These are phyloP conservation scores for Sandelia bainsii DNA, from an alignment of 2,797 vertebrate species.

Conservation along the genomic window DNA sequence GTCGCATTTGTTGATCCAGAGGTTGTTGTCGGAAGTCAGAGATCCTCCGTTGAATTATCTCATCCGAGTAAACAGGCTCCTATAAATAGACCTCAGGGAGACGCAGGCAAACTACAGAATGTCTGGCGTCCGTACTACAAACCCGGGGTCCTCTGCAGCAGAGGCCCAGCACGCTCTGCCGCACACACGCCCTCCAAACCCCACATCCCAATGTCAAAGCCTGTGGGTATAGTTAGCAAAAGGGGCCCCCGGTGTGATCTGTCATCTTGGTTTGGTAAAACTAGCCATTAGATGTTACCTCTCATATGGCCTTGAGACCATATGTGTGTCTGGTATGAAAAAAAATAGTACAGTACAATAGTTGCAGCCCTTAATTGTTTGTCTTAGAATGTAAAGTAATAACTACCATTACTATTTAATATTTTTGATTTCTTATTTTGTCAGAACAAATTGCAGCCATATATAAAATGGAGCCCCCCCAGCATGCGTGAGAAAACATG, in stretches of 20 bases:
- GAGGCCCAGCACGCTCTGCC: conserved; percentile 25
- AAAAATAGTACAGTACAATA: no score
- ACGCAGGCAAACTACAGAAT: conserved; percentile 67
- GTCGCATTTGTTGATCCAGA: conserved; percentile 55
- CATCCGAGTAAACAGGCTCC: conserved; percentile 73
- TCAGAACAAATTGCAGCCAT: neutral
- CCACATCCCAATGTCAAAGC: conserved; percentile 45
- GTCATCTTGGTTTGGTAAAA: conserved; percentile 55
- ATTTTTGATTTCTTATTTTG: no score
- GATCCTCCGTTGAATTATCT: conserved; percentile 54
- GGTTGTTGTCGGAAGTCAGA: conserved; percentile 47
- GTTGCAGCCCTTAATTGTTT: no score
- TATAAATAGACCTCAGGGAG: conserved; percentile 80
- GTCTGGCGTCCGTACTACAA: conserved; percentile 73
- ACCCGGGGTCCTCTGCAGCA: conserved; percentile 43
- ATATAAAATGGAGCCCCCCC: neutral
- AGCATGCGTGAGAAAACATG: neutral
- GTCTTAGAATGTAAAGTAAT: no score
- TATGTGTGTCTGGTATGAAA: conserved; percentile 37
- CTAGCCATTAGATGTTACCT: conserved; percentile 54
- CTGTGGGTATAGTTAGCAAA: conserved; percentile 23
- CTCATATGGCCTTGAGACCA: conserved; percentile 18
- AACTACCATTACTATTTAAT: no score
- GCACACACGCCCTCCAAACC: conserved; percentile 35
- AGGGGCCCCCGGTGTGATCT: conserved; percentile 21